Evolutionary conservation across 2,113 vertebrate species (phyloP).

Genomic region (Polypterus bichir): DNA sequence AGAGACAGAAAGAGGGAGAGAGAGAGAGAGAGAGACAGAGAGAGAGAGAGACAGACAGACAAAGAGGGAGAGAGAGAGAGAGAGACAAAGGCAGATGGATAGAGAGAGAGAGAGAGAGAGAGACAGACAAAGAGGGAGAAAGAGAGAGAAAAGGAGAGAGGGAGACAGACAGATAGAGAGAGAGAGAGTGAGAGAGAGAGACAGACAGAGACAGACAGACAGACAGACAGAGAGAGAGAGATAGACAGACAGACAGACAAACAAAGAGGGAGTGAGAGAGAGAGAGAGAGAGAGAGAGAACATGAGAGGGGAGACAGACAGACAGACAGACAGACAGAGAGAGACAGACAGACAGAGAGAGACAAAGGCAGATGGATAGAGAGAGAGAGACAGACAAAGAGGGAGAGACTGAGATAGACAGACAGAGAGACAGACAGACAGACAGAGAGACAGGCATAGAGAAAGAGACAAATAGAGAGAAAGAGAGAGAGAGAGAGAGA

Average conservation of each 20-base stretch:
- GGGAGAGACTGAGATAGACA: background rate
- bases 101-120: background rate
- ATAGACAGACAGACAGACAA: background rate
- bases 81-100: too few relatives aligned
- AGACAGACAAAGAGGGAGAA: background rate
- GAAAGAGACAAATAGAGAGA: background rate
- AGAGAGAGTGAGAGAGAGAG: background rate
- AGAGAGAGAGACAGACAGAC: too few relatives aligned
- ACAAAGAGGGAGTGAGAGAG: background rate
- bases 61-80: too few relatives aligned
- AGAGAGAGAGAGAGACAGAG: too few relatives aligned
- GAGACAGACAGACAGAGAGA: too few relatives aligned
- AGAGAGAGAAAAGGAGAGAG: too few relatives aligned
- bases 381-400: background rate
- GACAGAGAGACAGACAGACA: background rate
- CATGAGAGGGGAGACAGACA: background rate
- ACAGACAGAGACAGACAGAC: too few relatives aligned
- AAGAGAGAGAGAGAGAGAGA: background rate
- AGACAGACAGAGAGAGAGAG: background rate
- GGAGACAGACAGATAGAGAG: background rate
- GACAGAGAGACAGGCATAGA: background rate
- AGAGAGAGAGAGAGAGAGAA: background rate
- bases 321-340: background rate
- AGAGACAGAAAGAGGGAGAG: too few relatives aligned
- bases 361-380: background rate